Conservation (phyloP, 2,888 invertebrate genomes). For the Diarsia dahlii region DNA sequence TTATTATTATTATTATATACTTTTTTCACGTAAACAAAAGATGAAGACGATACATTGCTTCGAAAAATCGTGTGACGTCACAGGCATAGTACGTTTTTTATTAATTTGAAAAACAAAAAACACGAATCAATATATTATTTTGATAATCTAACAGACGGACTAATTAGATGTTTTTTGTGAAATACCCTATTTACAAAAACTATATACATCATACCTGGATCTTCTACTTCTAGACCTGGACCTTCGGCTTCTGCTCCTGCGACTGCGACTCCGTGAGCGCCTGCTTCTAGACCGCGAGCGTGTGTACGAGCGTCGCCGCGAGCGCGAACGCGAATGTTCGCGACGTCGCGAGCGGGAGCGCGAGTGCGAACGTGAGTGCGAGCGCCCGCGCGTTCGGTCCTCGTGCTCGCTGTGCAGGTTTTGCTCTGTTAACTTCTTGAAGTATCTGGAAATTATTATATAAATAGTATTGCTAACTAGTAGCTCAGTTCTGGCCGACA, state of each 20-base stretch:
- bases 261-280: conserved; percentile 64
- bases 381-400: conserved; percentile 74
- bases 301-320: conserved; percentile 71
- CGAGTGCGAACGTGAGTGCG: conserved; percentile 42
- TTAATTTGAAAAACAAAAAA: no score
- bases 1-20: no score
- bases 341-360: conserved; percentile 58
- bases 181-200: not conserved
- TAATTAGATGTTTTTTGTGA: no score
- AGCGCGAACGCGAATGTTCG: conserved; percentile 73
- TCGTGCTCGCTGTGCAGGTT: conserved; percentile 88
- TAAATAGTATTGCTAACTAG: no score
- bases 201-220: conserved; percentile 59
- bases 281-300: conserved; percentile 71
- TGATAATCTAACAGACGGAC: no score
- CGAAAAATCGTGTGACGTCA: no score
- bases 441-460: conserved; percentile 68
- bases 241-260: conserved; percentile 76
- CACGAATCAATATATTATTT: no score
- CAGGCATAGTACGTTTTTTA: no score
- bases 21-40: no score
- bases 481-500: no score
- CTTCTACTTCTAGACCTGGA: conserved; percentile 78
- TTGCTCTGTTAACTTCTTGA: conserved; percentile 87
- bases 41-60: no score